Conservation (phyloP, 1,140 invertebrate genomes). For the Polypedilum vanderplanki region DNA sequence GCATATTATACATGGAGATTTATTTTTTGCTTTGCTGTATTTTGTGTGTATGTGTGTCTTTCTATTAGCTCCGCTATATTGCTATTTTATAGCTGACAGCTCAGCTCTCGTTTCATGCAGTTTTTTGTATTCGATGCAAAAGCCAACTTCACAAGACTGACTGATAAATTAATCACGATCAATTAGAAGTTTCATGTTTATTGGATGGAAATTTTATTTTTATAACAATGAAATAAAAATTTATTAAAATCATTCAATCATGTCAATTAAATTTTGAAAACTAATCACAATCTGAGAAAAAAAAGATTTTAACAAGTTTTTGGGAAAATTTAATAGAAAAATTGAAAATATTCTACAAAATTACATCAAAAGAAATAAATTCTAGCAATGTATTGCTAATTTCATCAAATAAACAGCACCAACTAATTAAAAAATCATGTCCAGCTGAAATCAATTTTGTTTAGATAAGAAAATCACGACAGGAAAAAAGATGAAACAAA, state of each 20-base stretch:
- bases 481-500: background rate
- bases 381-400: background rate
- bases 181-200: too few species aligned
- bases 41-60: background rate
- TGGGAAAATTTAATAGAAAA: too few species aligned
- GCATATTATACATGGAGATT: background rate
- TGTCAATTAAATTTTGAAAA: too few species aligned
- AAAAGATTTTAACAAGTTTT: too few species aligned
- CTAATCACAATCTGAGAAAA: too few species aligned
- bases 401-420: background rate
- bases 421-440: background rate
- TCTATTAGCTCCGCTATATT: background rate
- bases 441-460: background rate
- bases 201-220: too few species aligned
- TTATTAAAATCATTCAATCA: too few species aligned
- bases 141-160: background rate
- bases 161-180: too few species aligned
- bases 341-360: too few species aligned
- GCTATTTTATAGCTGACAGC: background rate
- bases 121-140: background rate
- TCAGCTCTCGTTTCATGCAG: background rate
- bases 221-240: too few species aligned
- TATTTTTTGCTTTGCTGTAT: background rate
- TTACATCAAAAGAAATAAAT: background rate
- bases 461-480: background rate